Evolutionary conservation across 2,113 vertebrate genomes (phyloP).

Genomic region (Paramormyrops kingsleyae): DNA sequence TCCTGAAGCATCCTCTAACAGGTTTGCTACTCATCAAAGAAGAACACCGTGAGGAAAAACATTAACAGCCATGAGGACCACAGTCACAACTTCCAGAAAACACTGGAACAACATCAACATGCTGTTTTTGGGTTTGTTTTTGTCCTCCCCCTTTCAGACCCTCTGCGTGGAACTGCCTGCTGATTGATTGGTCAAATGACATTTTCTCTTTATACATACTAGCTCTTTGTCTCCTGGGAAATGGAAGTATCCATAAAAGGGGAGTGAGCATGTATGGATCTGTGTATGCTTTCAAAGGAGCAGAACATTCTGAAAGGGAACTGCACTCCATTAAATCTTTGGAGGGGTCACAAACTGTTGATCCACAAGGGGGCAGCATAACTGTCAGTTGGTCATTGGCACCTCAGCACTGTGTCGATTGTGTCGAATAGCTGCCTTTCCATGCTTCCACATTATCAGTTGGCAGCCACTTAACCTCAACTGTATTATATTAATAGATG

Average conservation of each 20-base stretch:
- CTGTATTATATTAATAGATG: conserved; percentile 1
- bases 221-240: neutral
- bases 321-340: neutral
- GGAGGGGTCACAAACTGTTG: neutral
- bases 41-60: neutral
- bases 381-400: neutral
- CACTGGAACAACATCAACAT: neutral
- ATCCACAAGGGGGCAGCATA: neutral
- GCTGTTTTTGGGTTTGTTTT: neutral
- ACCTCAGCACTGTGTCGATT: neutral
- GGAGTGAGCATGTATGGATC: neutral
- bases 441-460: conserved; percentile 1
- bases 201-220: neutral
- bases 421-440: neutral
- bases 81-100: neutral
- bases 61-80: neutral
- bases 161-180: neutral
- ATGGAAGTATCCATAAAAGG: neutral
- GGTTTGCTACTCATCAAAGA: neutral
- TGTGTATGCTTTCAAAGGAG: neutral
- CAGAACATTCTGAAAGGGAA: neutral
- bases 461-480: neutral
- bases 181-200: neutral
- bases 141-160: neutral
- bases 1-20: conserved; percentile 63